Conservation (phyloP, 2,797 vertebrate species). For the Ctenochaetus hawaiiensis region DNA sequence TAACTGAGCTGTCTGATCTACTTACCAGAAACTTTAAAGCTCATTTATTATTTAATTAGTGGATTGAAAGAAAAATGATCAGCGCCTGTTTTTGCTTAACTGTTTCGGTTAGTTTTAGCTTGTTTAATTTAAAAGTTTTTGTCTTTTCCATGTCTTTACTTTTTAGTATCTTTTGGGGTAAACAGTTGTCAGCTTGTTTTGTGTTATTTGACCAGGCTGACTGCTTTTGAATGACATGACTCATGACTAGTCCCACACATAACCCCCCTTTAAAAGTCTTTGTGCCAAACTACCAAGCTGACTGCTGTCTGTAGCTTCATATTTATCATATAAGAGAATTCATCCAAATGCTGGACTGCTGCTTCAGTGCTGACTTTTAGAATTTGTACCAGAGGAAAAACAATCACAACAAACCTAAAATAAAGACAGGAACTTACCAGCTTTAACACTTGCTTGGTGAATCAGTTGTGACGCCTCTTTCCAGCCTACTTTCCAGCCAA, state of each 20-base stretch:
- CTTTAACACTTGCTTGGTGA: neutral
- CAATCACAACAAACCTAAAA: neutral
- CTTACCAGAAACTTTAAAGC: neutral
- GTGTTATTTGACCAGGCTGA: too few species aligned
- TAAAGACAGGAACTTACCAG: neutral
- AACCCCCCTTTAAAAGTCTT: neutral
- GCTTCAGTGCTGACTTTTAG: neutral
- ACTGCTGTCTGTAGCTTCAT: neutral
- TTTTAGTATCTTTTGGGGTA: too few species aligned
- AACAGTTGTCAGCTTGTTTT: too few species aligned
- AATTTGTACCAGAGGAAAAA: neutral
- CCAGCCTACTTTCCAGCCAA: neutral
- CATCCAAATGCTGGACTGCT: neutral
- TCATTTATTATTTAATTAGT: neutral
- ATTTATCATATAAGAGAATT: neutral
- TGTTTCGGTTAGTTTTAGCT: too few species aligned
- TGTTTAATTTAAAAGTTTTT: too few species aligned
- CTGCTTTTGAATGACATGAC: too few species aligned
- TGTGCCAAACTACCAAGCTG: neutral
- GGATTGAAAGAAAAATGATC: too few species aligned
- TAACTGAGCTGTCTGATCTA: neutral
- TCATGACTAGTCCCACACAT: neutral
- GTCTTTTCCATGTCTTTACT: too few species aligned
- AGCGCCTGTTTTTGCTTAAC: too few species aligned
- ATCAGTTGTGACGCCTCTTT: neutral